Evolutionary conservation across 2,113 vertebrate genomes (phyloP), one percentile per base, ranked within the genome.

Genomic region (Asarcornis scutulata): DNA sequence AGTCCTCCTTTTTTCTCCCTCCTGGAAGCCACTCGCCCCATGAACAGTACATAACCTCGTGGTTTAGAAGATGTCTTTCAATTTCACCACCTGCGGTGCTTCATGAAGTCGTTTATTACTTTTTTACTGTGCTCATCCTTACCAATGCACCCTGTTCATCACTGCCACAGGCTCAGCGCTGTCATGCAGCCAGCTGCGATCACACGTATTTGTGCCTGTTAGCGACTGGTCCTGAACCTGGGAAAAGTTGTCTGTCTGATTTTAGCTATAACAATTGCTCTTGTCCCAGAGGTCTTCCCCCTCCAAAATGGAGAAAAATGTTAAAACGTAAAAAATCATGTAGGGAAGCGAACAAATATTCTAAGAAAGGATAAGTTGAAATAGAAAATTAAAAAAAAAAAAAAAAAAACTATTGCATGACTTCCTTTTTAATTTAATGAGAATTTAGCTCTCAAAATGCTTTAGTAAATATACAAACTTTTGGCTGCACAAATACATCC

Each of bases 131-230:
- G 40, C 58, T 76, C 81, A 56, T 22, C 52, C 3, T 0, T 23
- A 63, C 22, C 42, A 66, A 21, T 52, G 46, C 59, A 38, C 14
- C 14, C 46, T 63, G 27, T 26, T 83, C 55, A 34, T 34, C 82
- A 60, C 1, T 36, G 53, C 15, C 77, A 58, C 79, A 84, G 55
- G n/a, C 67, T 83, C 68, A 67, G 69, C 31, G 46, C n/a, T 1
- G 5, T 7, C 20, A 26, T 71, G 64, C 46, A 63, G 36, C 16
- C 38, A 62, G 36, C 11, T 46, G 25, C 56, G 84, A 26, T 3
- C 25, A 17, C 34, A 13, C 34, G 0, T 23, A 56, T 52, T 46
- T 0, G 2, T 25, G 20, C 15, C 62, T 85, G 5, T 46, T 40
- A 32, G 36, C 17, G 56, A 56, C 46, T 63, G 67, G 8, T 52